phyloP scores from a whole-genome alignment of 2,113 vertebrate species.

The Felis chaus region DNA sequence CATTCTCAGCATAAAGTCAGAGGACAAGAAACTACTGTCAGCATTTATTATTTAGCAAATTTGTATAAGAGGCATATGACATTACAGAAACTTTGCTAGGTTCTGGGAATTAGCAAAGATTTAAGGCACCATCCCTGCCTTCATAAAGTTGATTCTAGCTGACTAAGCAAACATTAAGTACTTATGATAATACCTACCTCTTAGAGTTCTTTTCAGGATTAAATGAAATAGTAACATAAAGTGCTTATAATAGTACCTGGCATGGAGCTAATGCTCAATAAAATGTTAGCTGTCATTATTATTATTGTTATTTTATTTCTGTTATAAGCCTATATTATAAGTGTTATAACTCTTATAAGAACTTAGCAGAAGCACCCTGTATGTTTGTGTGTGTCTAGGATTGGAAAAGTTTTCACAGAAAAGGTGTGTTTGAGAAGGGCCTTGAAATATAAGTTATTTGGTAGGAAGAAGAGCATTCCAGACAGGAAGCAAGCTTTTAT shows the following conservation, averaged over 20 bases:
- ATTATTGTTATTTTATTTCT: background rate
- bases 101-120: background rate
- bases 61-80: background rate
- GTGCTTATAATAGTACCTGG: background rate
- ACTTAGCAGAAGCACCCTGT: background rate
- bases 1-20: conserved; percentile 39
- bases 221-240: conserved; percentile 24
- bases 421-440: background rate
- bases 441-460: conserved; percentile 19
- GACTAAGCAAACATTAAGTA: background rate
- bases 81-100: background rate
- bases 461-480: conserved; percentile 4
- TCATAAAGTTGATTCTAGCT: conserved; percentile 16
- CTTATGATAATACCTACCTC: background rate
- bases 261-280: conserved; percentile 22
- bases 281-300: background rate
- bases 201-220: conserved; percentile 34
- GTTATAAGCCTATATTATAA: background rate
- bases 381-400: background rate
- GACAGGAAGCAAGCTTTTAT: conserved; percentile 38
- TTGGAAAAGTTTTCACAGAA: conserved; percentile 26
- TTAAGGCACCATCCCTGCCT: background rate
- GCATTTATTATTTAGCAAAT: conserved; percentile 41
- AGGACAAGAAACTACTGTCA: background rate
- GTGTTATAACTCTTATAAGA: background rate